A percentile compares a stretch with the other conserved stretches of the same genome.
Evolutionary conservation across 2,888 invertebrate genomes (phyloP).

Genomic region (Pherbina coryleti): DNA sequence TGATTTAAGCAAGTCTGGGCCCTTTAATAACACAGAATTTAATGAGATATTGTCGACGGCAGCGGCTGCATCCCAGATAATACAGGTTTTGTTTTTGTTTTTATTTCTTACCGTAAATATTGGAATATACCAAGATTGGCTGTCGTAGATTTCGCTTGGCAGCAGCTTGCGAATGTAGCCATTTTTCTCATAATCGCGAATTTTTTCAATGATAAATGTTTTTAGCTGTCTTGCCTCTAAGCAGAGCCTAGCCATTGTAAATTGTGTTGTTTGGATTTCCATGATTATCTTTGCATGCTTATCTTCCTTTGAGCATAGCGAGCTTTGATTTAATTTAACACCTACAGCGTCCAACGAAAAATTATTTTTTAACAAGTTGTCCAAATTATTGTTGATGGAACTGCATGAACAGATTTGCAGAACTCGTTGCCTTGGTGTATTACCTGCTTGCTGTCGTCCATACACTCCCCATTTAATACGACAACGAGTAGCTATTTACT

Average conservation of each 20-base stretch:
- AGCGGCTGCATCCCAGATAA: slow-evolving; percentile 62
- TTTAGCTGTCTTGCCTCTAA: slow-evolving; percentile 39
- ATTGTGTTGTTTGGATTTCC: too few relatives aligned
- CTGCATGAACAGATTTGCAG: too few relatives aligned
- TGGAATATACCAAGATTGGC: slow-evolving; percentile 54
- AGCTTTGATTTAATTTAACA: too few relatives aligned
- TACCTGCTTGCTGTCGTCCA: not conserved
- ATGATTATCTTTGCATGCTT: too few relatives aligned
- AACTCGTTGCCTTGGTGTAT: not conserved
- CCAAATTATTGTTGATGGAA: too few relatives aligned
- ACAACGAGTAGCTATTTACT: too few relatives aligned
- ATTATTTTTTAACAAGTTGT: too few relatives aligned
- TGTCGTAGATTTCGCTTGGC: slow-evolving; percentile 36
- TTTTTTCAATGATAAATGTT: not conserved
- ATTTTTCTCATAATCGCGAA: slow-evolving; percentile 14
- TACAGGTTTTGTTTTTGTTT: slow-evolving; percentile 54
- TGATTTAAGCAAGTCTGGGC: slow-evolving; percentile 58
- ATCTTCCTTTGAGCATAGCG: too few relatives aligned
- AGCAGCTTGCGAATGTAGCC: slow-evolving; percentile 47
- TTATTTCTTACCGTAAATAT: slow-evolving; percentile 54
- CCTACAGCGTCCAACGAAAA: too few relatives aligned
- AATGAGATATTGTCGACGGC: slow-evolving; percentile 51
- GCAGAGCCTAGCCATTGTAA: slow-evolving; percentile 45
- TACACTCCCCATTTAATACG: not conserved
- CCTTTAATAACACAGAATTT: slow-evolving; percentile 57